Evolutionary conservation across 35 echinoderm and acorn worm species (phyloP), one percentile per base, ranked within the genome.

Genomic region (Acanthaster planci): DNA sequence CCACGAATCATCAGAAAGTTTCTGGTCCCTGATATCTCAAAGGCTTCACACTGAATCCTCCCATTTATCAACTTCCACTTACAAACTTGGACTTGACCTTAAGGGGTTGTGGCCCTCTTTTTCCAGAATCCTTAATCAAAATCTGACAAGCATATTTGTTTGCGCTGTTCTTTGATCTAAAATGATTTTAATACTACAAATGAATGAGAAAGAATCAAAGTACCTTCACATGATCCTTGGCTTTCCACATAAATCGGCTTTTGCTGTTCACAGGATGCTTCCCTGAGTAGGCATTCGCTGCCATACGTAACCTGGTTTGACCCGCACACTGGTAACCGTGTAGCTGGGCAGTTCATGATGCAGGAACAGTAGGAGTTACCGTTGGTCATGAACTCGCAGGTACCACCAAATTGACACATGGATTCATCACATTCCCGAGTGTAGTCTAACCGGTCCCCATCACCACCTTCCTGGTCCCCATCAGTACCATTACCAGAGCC

Each of bases 171-270:
- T n/a, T n/a, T n/a, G n/a, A n/a, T n/a, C n/a, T n/a, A n/a, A n/a
- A n/a, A n/a, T n/a, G n/a, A n/a, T n/a, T n/a, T 35, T 30, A 34
- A 31, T 29, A 8, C n/a, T 52, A 21, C 52, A 18, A 52, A 50
- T 52, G 35, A 39, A 52, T 54, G 2, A 51, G 12, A 37, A 56
- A 2, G 34, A 37, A 76, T 17, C 60, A 59, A 53, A 23, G 54
- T 82, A 97, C 95, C 95, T 97, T 97, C 91, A 93, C 95, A 97
- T 0, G 90, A 86, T 39, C 83, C 90, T 8, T 84, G 38, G 38
- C 60, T 79, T 30, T 80, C 77, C 1, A 80, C 35, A 0, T 78
- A 39, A 67, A 99, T 91, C 1, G 40, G 29, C 17, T 3, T 56
- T 22, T 90, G 89, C 36, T 94, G 88, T 54, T 89, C 85, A 32